phyloP scores from a whole-genome alignment of 2,888 invertebrate genomes.

The Eupithecia tripunctaria region DNA sequence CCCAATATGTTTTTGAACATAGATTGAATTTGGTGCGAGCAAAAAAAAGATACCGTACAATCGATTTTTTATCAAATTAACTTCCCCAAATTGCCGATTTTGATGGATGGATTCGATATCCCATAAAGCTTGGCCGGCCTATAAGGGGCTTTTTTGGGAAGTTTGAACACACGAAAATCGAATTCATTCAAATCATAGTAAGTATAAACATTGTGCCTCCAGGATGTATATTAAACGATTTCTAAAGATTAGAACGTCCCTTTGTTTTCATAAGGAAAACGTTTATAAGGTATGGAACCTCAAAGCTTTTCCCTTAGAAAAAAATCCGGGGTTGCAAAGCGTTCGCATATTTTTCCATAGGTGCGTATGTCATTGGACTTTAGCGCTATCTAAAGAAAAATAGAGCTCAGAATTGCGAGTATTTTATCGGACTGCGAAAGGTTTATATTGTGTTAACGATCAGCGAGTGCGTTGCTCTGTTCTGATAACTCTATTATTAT shows the following conservation, averaged over 20 bases:
- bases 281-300: not conserved
- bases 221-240: not conserved
- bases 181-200: not conserved
- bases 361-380: not conserved
- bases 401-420: constrained; percentile 9
- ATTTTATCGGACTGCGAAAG: constrained; percentile 4
- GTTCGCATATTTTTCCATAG: not conserved
- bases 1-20: not conserved
- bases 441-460: constrained; percentile 43
- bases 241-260: not conserved
- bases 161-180: not conserved
- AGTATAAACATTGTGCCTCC: not conserved
- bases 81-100: not conserved
- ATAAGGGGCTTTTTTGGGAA: not conserved
- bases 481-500: constrained; percentile 79
- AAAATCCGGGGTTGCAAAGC: not conserved
- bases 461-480: constrained; percentile 70
- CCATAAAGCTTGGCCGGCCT: not conserved
- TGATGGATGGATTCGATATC: not conserved
- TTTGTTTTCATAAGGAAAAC: constrained; percentile 1
- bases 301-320: not conserved
- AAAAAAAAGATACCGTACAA: not conserved
- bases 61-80: not conserved
- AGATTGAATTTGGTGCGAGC: not conserved
- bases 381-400: not conserved